Conservation (phyloP, 2,113 vertebrate genomes). For the Sardina pilchardus region DNA sequence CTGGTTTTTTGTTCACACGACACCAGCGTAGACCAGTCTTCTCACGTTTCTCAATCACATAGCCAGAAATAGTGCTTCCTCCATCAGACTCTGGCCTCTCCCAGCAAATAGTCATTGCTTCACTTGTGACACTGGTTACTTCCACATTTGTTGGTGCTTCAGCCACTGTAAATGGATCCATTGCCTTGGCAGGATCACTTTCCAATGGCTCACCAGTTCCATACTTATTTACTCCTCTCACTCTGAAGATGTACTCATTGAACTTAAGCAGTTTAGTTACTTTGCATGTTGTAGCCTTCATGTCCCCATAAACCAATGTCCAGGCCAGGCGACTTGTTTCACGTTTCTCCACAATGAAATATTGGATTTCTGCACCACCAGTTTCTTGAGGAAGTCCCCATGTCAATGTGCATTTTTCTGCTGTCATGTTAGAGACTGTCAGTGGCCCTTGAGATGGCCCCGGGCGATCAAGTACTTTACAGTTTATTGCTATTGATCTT, state of each 20-base stretch:
- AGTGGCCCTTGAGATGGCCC: constrained; percentile 92
- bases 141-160: constrained; percentile 87
- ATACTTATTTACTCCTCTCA: constrained; percentile 93
- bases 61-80: constrained; percentile 89
- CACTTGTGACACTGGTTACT: constrained; percentile 88
- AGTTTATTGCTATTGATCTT: constrained; percentile 86
- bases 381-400: constrained; percentile 97
- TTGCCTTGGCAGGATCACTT: constrained; percentile 84
- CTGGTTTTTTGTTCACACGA: constrained; percentile 96
- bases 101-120: constrained; percentile 97
- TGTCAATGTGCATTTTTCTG: constrained; percentile 90
- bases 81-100: constrained; percentile 92
- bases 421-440: constrained; percentile 84
- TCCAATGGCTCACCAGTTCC: constrained; percentile 91
- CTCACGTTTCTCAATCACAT: constrained; percentile 94
- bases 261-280: constrained; percentile 93
- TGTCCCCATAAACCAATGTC: constrained; percentile 90
- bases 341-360: constrained; percentile 96
- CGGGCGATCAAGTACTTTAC: constrained; percentile 94
- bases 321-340: constrained; percentile 96
- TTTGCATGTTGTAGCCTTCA: constrained; percentile 93
- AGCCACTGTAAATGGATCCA: constrained; percentile 90
- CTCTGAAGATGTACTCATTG: constrained; percentile 98
- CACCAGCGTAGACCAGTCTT: constrained; percentile 93
- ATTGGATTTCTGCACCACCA: constrained; percentile 91